A percentile compares a stretch with the other conserved stretches of the same genome.
These are phyloP conservation scores for Sebastes hubbsi DNA, from an alignment of 2,797 vertebrate genomes.

Conservation along the genomic window DNA sequence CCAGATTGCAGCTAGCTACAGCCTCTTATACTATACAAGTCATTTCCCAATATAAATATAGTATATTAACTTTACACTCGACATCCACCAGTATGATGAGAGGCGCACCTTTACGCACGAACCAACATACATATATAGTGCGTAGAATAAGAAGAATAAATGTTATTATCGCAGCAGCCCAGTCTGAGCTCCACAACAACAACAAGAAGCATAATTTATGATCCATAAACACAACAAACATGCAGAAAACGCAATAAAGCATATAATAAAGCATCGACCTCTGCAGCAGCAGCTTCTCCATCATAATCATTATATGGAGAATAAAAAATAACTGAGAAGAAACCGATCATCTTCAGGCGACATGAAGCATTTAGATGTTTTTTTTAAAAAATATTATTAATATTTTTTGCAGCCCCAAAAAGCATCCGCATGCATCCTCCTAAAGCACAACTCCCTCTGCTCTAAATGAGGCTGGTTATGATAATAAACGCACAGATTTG, in stretches of 20 bases:
- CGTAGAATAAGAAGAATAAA: background rate
- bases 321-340: background rate
- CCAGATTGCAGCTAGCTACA: constrained; percentile 47
- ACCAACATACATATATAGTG: background rate
- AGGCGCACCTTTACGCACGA: background rate
- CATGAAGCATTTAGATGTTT: background rate
- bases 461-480: background rate
- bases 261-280: background rate
- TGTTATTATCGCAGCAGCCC: background rate
- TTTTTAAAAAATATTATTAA: background rate
- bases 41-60: constrained; percentile 25
- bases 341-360: background rate
- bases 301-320: background rate
- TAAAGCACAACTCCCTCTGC: background rate
- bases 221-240: background rate
- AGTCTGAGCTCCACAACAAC: background rate
- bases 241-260: background rate
- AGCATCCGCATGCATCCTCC: background rate
- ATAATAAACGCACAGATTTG: background rate
- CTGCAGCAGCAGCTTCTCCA: background rate
- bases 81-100: background rate
- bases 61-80: background rate
- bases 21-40: constrained; percentile 20
- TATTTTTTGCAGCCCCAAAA: background rate
- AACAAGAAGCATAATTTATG: background rate